These are phyloP conservation scores for Lethocerus indicus DNA, from an alignment of 1,140 invertebrate genomes.

Conservation along the genomic window DNA sequence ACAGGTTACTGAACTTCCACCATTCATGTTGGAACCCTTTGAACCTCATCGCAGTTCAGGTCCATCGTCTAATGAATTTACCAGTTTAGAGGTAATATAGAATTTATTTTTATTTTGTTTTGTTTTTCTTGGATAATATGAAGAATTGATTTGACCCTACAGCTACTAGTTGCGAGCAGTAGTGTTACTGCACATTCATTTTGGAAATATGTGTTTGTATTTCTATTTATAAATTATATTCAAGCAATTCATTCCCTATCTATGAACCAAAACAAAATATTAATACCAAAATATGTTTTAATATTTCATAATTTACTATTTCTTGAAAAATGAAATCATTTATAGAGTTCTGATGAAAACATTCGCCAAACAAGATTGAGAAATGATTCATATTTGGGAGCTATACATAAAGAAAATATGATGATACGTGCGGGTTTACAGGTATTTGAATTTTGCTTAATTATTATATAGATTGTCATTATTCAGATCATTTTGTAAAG, in stretches of 20 bases:
- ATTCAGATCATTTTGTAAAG: neutral
- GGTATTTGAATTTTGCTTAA: slow-evolving; percentile 10
- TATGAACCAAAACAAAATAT: too few species aligned
- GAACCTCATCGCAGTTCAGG: slow-evolving; percentile 29
- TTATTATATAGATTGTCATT: slow-evolving; percentile 8
- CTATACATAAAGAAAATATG: slow-evolving; percentile 58
- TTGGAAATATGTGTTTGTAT: too few species aligned
- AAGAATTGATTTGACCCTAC: too few species aligned
- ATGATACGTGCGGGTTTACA: slow-evolving; percentile 50
- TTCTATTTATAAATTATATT: too few species aligned
- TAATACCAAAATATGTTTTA: neutral
- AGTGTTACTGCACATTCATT: too few species aligned
- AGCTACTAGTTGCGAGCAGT: too few species aligned
- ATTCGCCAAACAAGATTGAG: slow-evolving; percentile 41
- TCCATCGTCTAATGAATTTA: slow-evolving; percentile 18
- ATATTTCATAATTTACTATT: neutral
- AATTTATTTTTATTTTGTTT: neutral
- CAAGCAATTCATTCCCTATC: too few species aligned
- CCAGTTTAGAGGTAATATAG: slow-evolving; percentile 15
- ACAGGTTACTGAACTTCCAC: slow-evolving; percentile 50
- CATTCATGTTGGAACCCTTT: slow-evolving; percentile 70
- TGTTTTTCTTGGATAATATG: too few species aligned
- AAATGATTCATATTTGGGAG: slow-evolving; percentile 68
- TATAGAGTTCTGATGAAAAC: slow-evolving; percentile 19
- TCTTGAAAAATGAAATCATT: neutral